Base-by-base conservation (phyloP, 1,140 invertebrate species). In the Argopecten irradians region DNA sequence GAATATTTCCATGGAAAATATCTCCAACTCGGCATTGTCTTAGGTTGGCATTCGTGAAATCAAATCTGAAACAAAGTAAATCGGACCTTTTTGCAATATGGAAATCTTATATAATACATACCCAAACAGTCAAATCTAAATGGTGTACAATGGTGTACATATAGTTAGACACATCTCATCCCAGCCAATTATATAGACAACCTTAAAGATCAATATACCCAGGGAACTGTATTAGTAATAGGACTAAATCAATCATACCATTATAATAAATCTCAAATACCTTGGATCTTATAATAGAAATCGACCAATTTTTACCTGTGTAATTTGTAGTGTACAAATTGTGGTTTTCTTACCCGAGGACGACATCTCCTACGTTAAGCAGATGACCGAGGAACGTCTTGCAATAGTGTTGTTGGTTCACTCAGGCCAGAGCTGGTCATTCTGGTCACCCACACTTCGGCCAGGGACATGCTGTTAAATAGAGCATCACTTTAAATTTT, bases 321-420 rank as follows among this genome's bases (percentile, higher is more conserved):
- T n/a, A n/a, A n/a, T n/a, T n/a, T n/a, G n/a, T n/a, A n/a, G n/a
- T n/a, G n/a, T n/a, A n/a, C n/a, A n/a, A n/a, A n/a, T n/a, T n/a
- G n/a, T n/a, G n/a, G n/a, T n/a, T n/a, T n/a, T n/a, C 95, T 96
- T 96, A 98, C 97, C 98, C 99, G 86, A 99, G 94, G 84, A 97
- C 99, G 19, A 97, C 97, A 96, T 99, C 99, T 36, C 99, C 99
- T 89, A 97, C 97, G 94, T 98, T 98, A 19, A 99, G 96, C 85
- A 99, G 93, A 95, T 99, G 98, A 0, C 99, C 99, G 55, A 99
- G 96, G 96, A 99, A 99, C 39, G 98, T 99, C 92, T 97, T 96
- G 87, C 95, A 95, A 39, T 94, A 93, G 71, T 92, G 93, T 91
- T 95, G 94, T 43, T 95, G 92, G 41, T 94, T n/a, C 94, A 89